Conservation (phyloP, 2,888 invertebrate species). For the Eupithecia subfuscata region DNA sequence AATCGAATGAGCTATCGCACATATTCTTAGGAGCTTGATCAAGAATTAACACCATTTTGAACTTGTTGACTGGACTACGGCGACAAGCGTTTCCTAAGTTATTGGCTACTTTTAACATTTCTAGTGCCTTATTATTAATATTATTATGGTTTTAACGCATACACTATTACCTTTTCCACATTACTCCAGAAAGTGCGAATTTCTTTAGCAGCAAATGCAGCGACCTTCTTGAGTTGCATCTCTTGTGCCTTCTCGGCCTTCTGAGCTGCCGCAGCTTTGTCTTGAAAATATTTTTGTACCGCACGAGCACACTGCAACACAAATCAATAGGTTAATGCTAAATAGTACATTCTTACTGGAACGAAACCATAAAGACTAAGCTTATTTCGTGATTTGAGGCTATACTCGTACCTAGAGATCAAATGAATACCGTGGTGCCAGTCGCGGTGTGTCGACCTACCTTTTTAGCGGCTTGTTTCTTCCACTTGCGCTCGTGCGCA, state of each 20-base stretch:
- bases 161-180: slow-evolving; percentile 91
- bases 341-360: no score
- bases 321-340: background rate
- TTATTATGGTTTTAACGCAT: background rate
- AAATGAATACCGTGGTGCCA: background rate
- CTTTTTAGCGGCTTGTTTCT: slow-evolving; percentile 97
- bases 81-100: no score
- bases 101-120: no score
- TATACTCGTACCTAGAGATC: no score
- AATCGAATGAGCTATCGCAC: no score
- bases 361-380: no score
- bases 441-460: slow-evolving; percentile 54
- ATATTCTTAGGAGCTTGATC: no score
- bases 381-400: no score
- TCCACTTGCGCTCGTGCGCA: slow-evolving; percentile 98
- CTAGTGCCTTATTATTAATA: no score
- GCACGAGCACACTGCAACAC: slow-evolving; percentile 89
- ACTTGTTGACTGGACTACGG: no score
- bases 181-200: slow-evolving; percentile 97
- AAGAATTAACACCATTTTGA: no score
- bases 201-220: slow-evolving; percentile 96
- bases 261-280: slow-evolving; percentile 94
- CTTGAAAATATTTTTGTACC: slow-evolving; percentile 96
- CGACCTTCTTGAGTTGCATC: slow-evolving; percentile 92
- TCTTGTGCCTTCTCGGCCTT: slow-evolving; percentile 97